Percentiles rank a stretch among this genome's conserved stretches.
These are phyloP conservation scores for Cacoxenus indagator DNA, from an alignment of 2,888 invertebrate genomes.

Conservation along the genomic window DNA sequence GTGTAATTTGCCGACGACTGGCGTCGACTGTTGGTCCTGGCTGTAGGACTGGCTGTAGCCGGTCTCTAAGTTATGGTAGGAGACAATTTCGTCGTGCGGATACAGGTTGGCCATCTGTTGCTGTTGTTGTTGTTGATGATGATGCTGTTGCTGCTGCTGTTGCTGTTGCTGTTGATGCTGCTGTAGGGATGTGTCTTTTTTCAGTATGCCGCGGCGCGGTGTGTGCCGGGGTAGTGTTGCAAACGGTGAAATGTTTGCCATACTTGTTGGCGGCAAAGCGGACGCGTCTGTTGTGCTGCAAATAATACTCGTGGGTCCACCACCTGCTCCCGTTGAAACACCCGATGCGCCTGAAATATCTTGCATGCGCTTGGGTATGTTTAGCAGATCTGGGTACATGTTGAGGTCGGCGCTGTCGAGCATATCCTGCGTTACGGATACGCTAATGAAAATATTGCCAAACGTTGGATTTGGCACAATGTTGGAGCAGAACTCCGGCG, in stretches of 20 bases:
- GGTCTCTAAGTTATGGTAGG: constrained; percentile 70
- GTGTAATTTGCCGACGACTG: constrained; percentile 44
- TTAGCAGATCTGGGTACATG: constrained; percentile 86
- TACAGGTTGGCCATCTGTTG: constrained; percentile 61
- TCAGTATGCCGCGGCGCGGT: constrained; percentile 68
- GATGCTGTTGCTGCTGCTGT: constrained; percentile 38
- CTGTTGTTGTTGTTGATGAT: constrained; percentile 32
- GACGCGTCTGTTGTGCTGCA: constrained; percentile 31
- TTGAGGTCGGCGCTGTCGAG: constrained; percentile 74
- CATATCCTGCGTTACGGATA: constrained; percentile 82
- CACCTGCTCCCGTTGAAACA: constrained; percentile 20
- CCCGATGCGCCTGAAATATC: constrained; percentile 46
- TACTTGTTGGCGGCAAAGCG: constrained; percentile 42
- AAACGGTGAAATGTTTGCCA: constrained; percentile 64
- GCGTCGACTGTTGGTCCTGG: constrained; percentile 44
- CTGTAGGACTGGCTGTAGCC: constrained; percentile 52
- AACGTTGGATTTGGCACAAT: constrained; percentile 69
- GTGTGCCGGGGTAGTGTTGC: constrained; percentile 72
- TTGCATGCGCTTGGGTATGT: constrained; percentile 75
- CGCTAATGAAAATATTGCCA: constrained; percentile 86
- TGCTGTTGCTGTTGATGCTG: constrained; percentile 46
- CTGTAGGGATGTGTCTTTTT: constrained; percentile 67
- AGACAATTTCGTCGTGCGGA: constrained; percentile 70
- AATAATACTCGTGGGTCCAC: neutral
- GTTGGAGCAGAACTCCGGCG: constrained; percentile 74